Conservation (phyloP, 2,888 invertebrate species). For the Melitaea athalia region DNA sequence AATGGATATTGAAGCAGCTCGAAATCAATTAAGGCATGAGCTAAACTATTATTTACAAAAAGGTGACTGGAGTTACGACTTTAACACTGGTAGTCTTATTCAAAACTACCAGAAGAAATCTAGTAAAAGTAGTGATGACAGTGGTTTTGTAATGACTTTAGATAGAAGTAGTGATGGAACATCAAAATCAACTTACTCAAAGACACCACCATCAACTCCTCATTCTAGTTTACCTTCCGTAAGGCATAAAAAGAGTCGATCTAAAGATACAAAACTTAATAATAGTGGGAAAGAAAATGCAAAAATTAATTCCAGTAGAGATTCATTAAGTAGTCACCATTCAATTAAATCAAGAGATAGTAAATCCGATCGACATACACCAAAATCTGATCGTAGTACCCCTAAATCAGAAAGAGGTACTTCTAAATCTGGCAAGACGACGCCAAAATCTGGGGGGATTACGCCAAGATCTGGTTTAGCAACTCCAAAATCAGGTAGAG, state of each 20-base stretch:
- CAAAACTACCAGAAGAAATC: slow-evolving; percentile 79
- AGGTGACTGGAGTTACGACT: slow-evolving; percentile 79
- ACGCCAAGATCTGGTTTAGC: slow-evolving; percentile 73
- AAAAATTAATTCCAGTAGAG: slow-evolving; percentile 75
- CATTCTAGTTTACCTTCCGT: slow-evolving; percentile 75
- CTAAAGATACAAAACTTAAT: slow-evolving; percentile 74
- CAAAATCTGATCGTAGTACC: slow-evolving; percentile 76
- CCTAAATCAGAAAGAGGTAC: slow-evolving; percentile 74
- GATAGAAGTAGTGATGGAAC: slow-evolving; percentile 79
- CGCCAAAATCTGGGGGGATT: slow-evolving; percentile 71
- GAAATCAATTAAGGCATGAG: slow-evolving; percentile 75
- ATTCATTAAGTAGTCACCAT: slow-evolving; percentile 78
- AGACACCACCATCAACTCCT: slow-evolving; percentile 76
- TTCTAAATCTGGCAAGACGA: slow-evolving; percentile 73
- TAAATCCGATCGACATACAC: slow-evolving; percentile 74
- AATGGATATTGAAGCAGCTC: slow-evolving; percentile 73
- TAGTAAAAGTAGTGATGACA: slow-evolving; percentile 78
- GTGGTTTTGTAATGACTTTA: slow-evolving; percentile 78
- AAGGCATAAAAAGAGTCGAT: slow-evolving; percentile 75
- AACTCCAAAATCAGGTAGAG: slow-evolving; percentile 73
- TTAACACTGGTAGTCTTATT: slow-evolving; percentile 75
- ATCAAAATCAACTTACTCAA: slow-evolving; percentile 76
- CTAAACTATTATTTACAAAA: slow-evolving; percentile 77
- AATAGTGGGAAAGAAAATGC: slow-evolving; percentile 65
- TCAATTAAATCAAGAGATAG: slow-evolving; percentile 77